A percentile compares a stretch with the other conserved stretches of the same genome.
Evolutionary conservation across 2,888 invertebrate genomes (phyloP).

Genomic region (Andrena dorsata): DNA sequence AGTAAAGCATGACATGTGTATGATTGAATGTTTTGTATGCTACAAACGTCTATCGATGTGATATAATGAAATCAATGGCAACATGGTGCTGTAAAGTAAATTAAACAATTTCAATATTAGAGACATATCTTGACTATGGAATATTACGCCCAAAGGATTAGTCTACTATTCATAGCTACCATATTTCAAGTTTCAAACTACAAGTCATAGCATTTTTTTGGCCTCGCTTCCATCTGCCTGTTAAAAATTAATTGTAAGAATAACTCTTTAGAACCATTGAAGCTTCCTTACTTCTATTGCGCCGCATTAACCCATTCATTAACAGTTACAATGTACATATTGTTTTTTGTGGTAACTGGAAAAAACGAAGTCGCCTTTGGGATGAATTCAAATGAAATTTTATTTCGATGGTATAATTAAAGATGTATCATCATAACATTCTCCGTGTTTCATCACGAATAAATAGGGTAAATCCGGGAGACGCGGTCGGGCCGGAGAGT

Average conservation of each 20-base stretch:
- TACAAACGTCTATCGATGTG: not conserved
- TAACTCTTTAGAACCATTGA: not conserved
- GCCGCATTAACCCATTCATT: constrained; percentile 3
- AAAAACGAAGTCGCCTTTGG: too few species aligned
- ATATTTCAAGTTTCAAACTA: not conserved
- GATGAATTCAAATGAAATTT: not conserved
- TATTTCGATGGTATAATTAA: too few species aligned
- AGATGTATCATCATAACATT: not conserved
- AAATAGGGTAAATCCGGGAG: too few species aligned
- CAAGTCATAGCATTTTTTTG: not conserved
- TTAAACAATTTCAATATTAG: not conserved
- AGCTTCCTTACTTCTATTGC: not conserved
- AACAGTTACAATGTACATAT: not conserved
- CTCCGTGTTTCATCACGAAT: not conserved
- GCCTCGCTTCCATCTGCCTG: not conserved
- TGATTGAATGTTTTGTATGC: not conserved
- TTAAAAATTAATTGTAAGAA: not conserved
- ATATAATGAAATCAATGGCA: not conserved
- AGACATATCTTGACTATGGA: not conserved
- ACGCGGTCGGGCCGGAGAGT: too few species aligned
- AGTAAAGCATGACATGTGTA: not conserved
- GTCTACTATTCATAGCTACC: not conserved
- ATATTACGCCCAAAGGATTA: not conserved
- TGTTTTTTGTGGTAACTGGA: not conserved
- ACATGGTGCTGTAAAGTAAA: not conserved